Evolutionary conservation across 1,140 invertebrate genomes (phyloP), one percentile per base, ranked within the genome.

Genomic region (Dufourea novaeangliae): DNA sequence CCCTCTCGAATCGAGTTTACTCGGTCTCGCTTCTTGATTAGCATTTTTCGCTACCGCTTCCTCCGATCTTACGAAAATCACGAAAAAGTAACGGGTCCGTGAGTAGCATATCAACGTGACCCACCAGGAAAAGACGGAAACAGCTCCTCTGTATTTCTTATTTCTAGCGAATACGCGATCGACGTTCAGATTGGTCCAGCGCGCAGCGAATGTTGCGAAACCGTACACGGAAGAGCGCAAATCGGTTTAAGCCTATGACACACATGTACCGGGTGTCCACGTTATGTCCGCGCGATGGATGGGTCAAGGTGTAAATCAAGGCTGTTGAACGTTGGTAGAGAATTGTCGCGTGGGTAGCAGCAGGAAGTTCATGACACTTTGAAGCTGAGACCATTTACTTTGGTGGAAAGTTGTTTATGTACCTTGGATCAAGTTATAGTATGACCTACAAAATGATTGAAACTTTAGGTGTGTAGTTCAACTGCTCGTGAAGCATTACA

Each of bases 291-390:
- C n/a, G 27, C 32, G 57, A 64, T 41, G 79, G 74, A 37, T 70
- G 64, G 80, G 80, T 82, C 80, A 82, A 82, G 80, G 80, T 79
- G 63, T 70, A 61, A 70, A 69, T 78, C 67, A 39, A 56, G 50
- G 46, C 46, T 50, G 46, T n/a, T 8, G 46, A 50, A 50, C 41
- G 66, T 59, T 39, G n/a, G 50, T 41, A 41, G 46, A 57, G 52
- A 54, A 41, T 57, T 80, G 46, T n/a, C 70, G 79, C 66, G 66
- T 64, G 63, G 70, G 59, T n/a, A 70, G 46, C n/a, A 17, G 32
- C 10, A 20, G 57, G 52, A 54, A 54, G 22, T 54, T 54, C 52
- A 25, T 22, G 52, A 27, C n/a, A 54, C 52, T 54, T 27, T 6
- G 11, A 54, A 27, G 52, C 8, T 17, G n/a, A 50, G 46, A n/a